Percentiles rank a stretch among this genome's conserved stretches.
Evolutionary conservation across 2,797 vertebrate species (phyloP).

Genomic region (Aphelocoma californica): DNA sequence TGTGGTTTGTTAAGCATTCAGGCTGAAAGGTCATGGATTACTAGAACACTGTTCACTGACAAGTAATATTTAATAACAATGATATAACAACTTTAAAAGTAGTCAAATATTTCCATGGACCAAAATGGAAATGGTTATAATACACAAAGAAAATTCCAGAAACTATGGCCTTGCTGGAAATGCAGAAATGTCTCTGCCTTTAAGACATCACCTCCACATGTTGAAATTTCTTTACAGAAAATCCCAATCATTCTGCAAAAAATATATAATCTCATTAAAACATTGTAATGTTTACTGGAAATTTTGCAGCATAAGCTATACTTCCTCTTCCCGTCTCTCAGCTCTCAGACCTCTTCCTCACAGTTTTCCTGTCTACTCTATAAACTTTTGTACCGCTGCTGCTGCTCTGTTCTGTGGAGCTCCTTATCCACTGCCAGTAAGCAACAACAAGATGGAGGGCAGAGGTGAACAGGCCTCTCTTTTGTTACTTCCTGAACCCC

Average conservation of each 20-base stretch:
- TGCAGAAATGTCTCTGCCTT: background rate
- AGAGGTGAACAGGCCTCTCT: background rate
- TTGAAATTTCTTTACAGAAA: background rate
- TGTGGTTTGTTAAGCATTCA: background rate
- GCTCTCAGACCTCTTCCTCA: background rate
- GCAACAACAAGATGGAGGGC: background rate
- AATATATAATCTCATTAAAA: background rate
- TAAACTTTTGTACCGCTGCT: background rate
- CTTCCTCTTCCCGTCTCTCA: background rate
- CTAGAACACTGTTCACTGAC: background rate
- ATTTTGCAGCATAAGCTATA: background rate
- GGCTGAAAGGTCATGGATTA: background rate
- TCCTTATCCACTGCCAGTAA: background rate
- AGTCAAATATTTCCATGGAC: background rate
- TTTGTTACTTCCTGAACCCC: background rate
- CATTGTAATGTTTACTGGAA: background rate
- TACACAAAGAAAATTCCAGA: background rate
- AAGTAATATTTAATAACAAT: background rate
- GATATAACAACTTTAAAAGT: background rate
- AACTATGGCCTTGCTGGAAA: background rate
- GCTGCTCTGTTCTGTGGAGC: background rate
- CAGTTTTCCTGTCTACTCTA: background rate
- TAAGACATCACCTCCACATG: background rate
- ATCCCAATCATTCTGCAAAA: background rate
- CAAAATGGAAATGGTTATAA: background rate